phyloP scores from a whole-genome alignment of 2,113 vertebrate species.

The Lagopus muta region DNA sequence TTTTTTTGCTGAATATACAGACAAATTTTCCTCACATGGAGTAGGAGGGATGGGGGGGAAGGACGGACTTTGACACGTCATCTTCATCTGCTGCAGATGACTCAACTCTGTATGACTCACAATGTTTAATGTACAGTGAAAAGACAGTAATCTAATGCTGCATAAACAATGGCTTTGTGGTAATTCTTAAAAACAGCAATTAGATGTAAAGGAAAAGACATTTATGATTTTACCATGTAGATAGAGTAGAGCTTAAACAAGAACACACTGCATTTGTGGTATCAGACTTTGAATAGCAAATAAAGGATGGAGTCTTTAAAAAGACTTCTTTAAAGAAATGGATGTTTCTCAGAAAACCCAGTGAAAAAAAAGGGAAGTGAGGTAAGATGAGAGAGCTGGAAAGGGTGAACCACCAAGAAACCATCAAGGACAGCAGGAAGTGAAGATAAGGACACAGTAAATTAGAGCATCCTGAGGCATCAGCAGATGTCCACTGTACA shows the following conservation, averaged over 20 bases:
- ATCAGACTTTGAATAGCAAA: neutral
- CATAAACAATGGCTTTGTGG: conserved; percentile 41
- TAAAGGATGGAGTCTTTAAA: neutral
- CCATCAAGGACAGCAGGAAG: neutral
- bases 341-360: neutral
- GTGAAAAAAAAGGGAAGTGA: neutral
- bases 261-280: neutral
- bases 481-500: neutral
- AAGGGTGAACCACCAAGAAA: neutral
- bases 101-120: conserved; percentile 57
- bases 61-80: neutral
- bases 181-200: conserved; percentile 56
- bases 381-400: neutral
- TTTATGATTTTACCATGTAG: neutral
- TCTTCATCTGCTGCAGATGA: conserved; percentile 44
- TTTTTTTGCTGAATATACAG: neutral
- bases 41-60: neutral
- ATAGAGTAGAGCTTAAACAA: neutral
- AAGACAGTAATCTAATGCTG: conserved; percentile 42
- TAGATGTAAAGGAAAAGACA: neutral
- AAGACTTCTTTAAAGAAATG: neutral
- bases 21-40: neutral
- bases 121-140: conserved; percentile 42
- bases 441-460: neutral
- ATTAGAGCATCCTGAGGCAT: neutral